A percentile compares a stretch with the other conserved stretches of the same genome.
Evolutionary conservation across 2,888 invertebrate genomes (phyloP).

Genomic region (Formica aserva): DNA sequence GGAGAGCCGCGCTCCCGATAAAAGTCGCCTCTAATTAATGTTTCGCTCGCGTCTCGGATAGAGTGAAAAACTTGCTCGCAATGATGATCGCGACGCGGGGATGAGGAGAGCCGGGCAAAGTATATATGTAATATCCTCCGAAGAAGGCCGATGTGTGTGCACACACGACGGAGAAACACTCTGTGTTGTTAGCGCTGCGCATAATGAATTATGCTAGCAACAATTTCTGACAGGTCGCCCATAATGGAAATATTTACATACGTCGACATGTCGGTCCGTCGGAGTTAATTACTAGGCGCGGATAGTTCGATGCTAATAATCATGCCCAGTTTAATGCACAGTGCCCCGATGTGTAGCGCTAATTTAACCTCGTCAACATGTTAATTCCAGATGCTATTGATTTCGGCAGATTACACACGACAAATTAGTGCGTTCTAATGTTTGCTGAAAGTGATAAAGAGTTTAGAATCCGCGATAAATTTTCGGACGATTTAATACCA

Average conservation of each 20-base stretch:
- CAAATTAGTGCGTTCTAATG: slow-evolving; percentile 2
- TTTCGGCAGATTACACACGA: slow-evolving; percentile 6
- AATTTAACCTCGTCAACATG: slow-evolving; percentile 12
- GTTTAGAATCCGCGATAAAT: neutral
- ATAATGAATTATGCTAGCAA: slow-evolving; percentile 10
- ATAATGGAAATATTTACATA: slow-evolving; percentile 39
- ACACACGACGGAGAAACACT: neutral
- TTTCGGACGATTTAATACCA: neutral
- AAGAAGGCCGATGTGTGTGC: neutral
- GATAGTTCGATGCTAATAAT: slow-evolving; percentile 9
- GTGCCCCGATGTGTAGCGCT: neutral
- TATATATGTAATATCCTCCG: neutral
- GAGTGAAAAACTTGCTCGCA: neutral
- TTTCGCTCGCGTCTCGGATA: neutral
- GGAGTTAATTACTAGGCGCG: slow-evolving; percentile 4
- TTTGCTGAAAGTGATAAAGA: neutral
- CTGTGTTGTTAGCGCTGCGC: neutral
- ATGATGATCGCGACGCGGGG: neutral
- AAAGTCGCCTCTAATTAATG: slow-evolving; percentile 20
- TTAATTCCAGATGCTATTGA: slow-evolving; percentile 36
- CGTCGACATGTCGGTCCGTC: neutral
- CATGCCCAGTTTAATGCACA: neutral
- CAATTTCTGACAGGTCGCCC: neutral
- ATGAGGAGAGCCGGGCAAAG: neutral
- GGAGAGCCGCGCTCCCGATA: neutral